Conservation (phyloP, 2,797 vertebrate genomes). For the Eptatretus atami region DNA sequence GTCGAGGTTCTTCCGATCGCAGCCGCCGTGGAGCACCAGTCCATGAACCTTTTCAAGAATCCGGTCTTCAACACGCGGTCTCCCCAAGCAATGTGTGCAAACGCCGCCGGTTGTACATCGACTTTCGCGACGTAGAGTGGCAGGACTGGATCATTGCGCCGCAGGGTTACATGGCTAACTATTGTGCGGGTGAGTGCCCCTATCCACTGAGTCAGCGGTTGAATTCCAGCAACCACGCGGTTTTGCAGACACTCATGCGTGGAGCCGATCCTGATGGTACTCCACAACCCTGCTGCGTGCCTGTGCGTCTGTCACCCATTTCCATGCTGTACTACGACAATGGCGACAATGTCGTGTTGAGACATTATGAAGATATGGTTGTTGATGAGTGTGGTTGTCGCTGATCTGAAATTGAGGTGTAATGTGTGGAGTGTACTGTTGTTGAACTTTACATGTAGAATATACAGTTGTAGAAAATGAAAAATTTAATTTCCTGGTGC, state of each 20-base stretch:
- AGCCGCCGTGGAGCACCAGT: no score
- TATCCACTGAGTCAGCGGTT: constrained; percentile 39
- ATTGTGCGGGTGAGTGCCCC: constrained; percentile 53
- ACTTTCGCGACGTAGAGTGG: constrained; percentile 75
- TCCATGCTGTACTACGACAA: constrained; percentile 73
- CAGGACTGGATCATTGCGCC: constrained; percentile 87
- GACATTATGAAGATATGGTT: constrained; percentile 81
- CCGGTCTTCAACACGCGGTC: constrained; percentile 6
- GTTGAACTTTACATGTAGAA: no score
- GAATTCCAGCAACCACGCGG: constrained; percentile 58
- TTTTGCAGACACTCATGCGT: constrained; percentile 58
- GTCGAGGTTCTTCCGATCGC: no score
- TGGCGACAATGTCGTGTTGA: constrained; percentile 60
- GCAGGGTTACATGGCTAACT: constrained; percentile 70
- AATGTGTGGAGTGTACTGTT: no score
- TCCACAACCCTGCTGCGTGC: constrained; percentile 57
- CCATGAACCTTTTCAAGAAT: no score
- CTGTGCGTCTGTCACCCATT: constrained; percentile 47
- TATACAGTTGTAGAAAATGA: no score
- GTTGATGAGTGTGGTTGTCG: constrained; percentile 77
- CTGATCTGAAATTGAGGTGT: constrained; percentile 11
- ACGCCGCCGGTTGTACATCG: constrained; percentile 39
- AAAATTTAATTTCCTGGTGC: no score
- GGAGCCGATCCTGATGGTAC: constrained; percentile 27
- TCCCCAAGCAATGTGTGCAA: constrained; percentile 29